Conservation (phyloP, 2,797 vertebrate genomes). For the Euthynnus affinis region DNA sequence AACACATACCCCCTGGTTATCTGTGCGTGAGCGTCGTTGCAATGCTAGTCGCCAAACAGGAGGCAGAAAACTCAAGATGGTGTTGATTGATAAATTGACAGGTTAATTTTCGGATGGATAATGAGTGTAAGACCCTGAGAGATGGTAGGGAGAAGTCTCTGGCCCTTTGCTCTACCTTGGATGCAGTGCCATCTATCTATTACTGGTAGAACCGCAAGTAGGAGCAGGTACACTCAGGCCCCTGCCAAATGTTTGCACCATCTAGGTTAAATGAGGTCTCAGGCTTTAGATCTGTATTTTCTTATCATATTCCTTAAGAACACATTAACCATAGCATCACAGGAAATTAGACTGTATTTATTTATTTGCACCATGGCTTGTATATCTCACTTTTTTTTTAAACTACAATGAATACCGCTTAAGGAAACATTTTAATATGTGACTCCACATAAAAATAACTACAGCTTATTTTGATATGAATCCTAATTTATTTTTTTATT, state of each 20-base stretch:
- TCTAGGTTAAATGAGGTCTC: conserved; percentile 63
- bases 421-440: conserved; percentile 5
- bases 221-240: conserved; percentile 72
- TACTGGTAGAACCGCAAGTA: conserved; percentile 88
- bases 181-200: conserved; percentile 99
- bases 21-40: conserved; percentile 92
- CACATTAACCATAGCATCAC: conserved; percentile 9
- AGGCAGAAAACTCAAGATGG: conserved; percentile 96
- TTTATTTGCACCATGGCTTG: not conserved
- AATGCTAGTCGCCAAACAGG: conserved; percentile 88
- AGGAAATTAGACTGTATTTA: conserved; percentile 23
- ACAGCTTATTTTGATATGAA: not conserved
- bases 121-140: conserved; percentile 95
- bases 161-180: conserved; percentile 90
- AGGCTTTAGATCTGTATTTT: conserved; percentile 47
- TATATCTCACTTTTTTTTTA: not conserved
- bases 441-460: not conserved
- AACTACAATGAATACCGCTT: not conserved
- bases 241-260: conserved; percentile 63
- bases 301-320: conserved; percentile 26
- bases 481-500: too few relatives aligned
- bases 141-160: conserved; percentile 80
- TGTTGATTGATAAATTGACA: conserved; percentile 99
- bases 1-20: conserved; percentile 96
- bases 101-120: conserved; percentile 99